Percentiles rank a stretch among this genome's conserved stretches.
Evolutionary conservation across 2,797 vertebrate species (phyloP).

Genomic region (Rhyacichthys aspro): DNA sequence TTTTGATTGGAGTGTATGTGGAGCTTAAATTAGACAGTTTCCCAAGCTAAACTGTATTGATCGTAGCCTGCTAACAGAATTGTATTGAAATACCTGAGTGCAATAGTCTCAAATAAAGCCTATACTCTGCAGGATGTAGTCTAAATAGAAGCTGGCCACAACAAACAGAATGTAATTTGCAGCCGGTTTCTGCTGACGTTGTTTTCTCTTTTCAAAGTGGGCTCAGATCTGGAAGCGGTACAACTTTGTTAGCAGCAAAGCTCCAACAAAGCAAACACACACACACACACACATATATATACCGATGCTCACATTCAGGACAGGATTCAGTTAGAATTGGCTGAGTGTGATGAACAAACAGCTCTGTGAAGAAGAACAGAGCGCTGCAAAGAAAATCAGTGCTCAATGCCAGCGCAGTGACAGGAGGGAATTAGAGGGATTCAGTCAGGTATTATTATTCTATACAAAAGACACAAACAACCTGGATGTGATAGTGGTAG

Average conservation of each 20-base stretch:
- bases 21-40: constrained; percentile 44
- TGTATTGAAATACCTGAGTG: constrained; percentile 15
- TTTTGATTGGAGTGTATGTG: constrained; percentile 35
- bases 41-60: constrained; percentile 23
- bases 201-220: constrained; percentile 19
- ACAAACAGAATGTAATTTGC: constrained; percentile 4
- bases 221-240: constrained; percentile 23
- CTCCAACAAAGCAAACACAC: too few species aligned
- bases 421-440: constrained; percentile 54
- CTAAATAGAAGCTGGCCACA: constrained; percentile 14
- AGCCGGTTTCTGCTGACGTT: constrained; percentile 11
- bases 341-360: constrained; percentile 35
- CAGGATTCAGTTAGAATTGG: constrained; percentile 31
- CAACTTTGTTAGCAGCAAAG: constrained; percentile 23
- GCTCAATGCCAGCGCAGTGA: constrained; percentile 42
- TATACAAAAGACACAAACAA: constrained; percentile 23
- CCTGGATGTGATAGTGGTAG: too few species aligned
- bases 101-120: constrained; percentile 17
- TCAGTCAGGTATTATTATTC: constrained; percentile 39
- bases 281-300: too few species aligned
- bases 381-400: constrained; percentile 54
- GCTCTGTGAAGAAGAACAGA: constrained; percentile 50
- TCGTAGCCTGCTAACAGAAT: constrained; percentile 4
- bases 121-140: neutral
- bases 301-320: neutral